These are phyloP conservation scores for Clarias batrachus DNA, from an alignment of 2,113 vertebrate genomes.

Conservation along the genomic window DNA sequence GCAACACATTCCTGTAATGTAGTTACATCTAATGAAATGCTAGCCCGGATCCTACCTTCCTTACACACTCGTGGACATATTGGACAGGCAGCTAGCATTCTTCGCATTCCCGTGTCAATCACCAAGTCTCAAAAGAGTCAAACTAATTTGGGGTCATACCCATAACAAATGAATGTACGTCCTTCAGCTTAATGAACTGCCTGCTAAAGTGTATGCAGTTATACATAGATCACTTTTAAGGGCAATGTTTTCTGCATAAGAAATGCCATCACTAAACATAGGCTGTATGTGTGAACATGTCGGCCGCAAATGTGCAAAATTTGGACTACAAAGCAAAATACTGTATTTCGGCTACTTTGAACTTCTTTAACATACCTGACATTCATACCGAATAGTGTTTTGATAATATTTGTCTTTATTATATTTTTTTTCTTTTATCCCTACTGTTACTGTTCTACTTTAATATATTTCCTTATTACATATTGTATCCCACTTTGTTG, in stretches of 20 bases:
- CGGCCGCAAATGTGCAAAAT: too few species aligned
- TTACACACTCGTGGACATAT: slow-evolving; percentile 62
- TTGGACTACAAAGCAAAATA: neutral
- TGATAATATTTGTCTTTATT: neutral
- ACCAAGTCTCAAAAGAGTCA: slow-evolving; percentile 46
- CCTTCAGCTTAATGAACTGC: slow-evolving; percentile 34
- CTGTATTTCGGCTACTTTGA: neutral
- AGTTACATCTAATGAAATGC: slow-evolving; percentile 73
- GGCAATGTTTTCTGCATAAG: neutral
- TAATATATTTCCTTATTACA: neutral
- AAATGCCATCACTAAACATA: neutral
- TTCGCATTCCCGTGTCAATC: slow-evolving; percentile 74
- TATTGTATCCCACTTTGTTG: neutral
- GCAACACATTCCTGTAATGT: slow-evolving; percentile 65
- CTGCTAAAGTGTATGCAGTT: neutral
- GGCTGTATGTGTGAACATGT: neutral
- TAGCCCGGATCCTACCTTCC: slow-evolving; percentile 61
- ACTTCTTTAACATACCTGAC: too few species aligned
- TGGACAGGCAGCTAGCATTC: slow-evolving; percentile 69
- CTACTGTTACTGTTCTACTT: neutral
- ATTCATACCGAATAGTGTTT: neutral
- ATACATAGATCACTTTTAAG: neutral
- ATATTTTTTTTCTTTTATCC: neutral
- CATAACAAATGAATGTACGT: slow-evolving; percentile 46
- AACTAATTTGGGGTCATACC: slow-evolving; percentile 64